Evolutionary conservation across 2,797 vertebrate species (phyloP).

Genomic region (Leucoraja ocellata): DNA sequence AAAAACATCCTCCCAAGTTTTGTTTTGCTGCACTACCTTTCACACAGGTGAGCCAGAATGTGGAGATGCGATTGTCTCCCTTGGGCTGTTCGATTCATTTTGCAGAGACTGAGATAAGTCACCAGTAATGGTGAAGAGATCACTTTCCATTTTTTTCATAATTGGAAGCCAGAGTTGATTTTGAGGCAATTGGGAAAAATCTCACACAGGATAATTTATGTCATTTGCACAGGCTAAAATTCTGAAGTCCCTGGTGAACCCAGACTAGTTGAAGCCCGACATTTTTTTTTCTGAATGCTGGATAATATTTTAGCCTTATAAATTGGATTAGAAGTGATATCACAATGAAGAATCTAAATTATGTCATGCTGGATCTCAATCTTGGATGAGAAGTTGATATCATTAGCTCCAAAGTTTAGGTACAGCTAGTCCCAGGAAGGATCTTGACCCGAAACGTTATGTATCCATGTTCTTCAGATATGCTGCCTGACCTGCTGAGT

Average conservation of each 20-base stretch:
- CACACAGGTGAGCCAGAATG: not conserved
- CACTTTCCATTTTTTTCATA: not conserved
- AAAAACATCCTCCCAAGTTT: not conserved
- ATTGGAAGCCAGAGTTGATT: not conserved
- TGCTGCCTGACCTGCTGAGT: too few relatives aligned
- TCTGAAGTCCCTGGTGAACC: not conserved
- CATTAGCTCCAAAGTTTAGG: too few relatives aligned
- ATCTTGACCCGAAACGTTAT: too few relatives aligned
- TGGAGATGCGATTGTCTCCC: not conserved
- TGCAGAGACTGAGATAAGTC: not conserved
- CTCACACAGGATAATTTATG: not conserved
- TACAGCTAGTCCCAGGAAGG: too few relatives aligned
- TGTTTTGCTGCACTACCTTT: too few relatives aligned
- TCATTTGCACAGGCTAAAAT: not conserved
- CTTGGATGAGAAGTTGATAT: too few relatives aligned
- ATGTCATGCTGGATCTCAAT: not conserved
- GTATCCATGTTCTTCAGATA: too few relatives aligned
- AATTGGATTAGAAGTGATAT: not conserved
- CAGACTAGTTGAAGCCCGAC: not conserved
- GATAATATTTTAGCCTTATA: not conserved
- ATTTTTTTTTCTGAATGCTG: not conserved
- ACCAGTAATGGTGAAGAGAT: not conserved
- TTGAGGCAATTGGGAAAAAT: not conserved
- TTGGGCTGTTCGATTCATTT: conserved; percentile 12
- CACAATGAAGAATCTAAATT: not conserved